A percentile compares a stretch with the other conserved stretches of the same genome.
Conservation (phyloP, 2,797 vertebrate species). For the Coilia nasus region DNA sequence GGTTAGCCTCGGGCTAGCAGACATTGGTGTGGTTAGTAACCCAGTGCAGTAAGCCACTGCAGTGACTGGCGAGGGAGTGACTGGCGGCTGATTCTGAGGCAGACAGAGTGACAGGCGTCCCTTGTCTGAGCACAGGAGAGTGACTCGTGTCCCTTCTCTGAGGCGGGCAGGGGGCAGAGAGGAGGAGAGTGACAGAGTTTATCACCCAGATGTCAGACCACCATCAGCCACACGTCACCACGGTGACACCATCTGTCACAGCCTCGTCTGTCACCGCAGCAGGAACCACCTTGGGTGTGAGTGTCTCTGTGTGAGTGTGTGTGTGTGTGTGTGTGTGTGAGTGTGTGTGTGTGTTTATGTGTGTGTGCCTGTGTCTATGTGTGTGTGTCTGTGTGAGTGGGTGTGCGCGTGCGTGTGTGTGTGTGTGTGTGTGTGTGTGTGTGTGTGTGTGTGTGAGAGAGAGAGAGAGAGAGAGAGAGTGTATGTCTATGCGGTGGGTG, state of each 20-base stretch:
- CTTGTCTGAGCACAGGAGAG: too few relatives aligned
- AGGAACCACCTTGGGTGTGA: too few relatives aligned
- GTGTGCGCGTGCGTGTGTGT: neutral
- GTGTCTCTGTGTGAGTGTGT: neutral
- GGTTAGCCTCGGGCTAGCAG: too few relatives aligned
- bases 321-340: neutral
- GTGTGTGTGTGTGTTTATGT: neutral
- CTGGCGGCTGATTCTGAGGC: too few relatives aligned
- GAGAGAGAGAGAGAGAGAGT: neutral
- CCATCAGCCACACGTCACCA: slow-evolving; percentile 51
- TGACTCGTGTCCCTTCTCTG: too few relatives aligned
- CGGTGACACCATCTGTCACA: slow-evolving; percentile 67
- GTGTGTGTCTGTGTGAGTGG: neutral
- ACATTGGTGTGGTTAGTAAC: too few relatives aligned
- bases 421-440: neutral
- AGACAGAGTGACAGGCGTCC: too few relatives aligned
- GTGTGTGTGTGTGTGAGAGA: neutral
- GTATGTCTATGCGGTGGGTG: too few relatives aligned
- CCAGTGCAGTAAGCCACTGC: too few relatives aligned
- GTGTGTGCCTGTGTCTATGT: neutral
- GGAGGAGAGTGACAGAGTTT: slow-evolving; percentile 67
- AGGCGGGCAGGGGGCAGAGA: too few relatives aligned
- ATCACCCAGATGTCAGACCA: slow-evolving; percentile 57
- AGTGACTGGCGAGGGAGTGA: too few relatives aligned
- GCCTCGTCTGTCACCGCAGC: slow-evolving; percentile 61